Conservation (phyloP, 2,888 invertebrate species). For the Netelia fuscicornis region DNA sequence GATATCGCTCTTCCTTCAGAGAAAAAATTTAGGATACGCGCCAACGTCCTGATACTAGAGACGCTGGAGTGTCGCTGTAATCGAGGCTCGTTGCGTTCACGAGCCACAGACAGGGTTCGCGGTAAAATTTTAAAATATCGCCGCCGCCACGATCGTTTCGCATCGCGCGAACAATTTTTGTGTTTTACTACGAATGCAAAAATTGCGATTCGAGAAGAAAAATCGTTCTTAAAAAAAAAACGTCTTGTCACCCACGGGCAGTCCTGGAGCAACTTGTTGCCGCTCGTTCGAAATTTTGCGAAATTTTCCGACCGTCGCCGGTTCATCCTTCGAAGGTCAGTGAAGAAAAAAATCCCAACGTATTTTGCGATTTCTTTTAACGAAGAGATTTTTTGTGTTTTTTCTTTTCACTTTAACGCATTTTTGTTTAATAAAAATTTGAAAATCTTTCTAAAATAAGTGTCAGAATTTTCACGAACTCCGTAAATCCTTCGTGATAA, state of each 20-base stretch:
- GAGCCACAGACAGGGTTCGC: conserved; percentile 32
- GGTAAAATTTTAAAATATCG: conserved; percentile 34
- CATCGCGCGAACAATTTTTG: neutral
- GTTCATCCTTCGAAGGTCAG: neutral
- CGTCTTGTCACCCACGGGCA: neutral
- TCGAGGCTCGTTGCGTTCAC: conserved; percentile 20
- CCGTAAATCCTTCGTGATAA: neutral
- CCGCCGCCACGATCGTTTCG: neutral
- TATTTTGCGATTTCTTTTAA: no score
- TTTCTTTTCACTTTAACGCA: no score
- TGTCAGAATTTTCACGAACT: neutral
- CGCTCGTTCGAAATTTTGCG: neutral
- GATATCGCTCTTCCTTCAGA: conserved; percentile 92
- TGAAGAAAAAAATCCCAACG: neutral
- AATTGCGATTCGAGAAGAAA: neutral
- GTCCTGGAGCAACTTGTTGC: neutral
- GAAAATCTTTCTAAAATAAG: no score
- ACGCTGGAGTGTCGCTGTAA: conserved; percentile 43
- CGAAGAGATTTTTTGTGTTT: no score
- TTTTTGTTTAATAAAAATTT: no score
- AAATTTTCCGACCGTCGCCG: neutral
- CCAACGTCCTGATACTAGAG: conserved; percentile 85
- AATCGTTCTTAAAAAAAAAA: neutral
- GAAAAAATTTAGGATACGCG: conserved; percentile 89
- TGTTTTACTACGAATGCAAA: no score